Conservation (phyloP, 92 coral and sea anemone genomes). For the Diadumene lineata region DNA sequence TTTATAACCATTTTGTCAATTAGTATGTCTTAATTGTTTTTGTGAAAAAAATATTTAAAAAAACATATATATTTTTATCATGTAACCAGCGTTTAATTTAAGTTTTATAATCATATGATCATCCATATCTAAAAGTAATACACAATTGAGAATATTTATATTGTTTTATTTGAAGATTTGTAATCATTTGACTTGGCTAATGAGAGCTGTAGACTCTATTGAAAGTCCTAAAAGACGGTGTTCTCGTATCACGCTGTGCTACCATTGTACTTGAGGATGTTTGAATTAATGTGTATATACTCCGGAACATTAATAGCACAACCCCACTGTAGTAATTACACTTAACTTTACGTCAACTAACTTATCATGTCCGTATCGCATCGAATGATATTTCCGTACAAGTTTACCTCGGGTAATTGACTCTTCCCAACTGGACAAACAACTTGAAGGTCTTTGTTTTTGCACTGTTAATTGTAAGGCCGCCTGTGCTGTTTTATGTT, state of each 20-base stretch:
- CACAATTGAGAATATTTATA: no score
- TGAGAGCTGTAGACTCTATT: constrained; percentile 13
- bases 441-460: constrained; percentile 6
- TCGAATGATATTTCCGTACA: constrained; percentile 2
- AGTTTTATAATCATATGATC: no score
- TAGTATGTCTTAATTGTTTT: no score
- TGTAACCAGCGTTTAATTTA: no score
- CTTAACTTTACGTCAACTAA: constrained; percentile 16
- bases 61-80: no score
- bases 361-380: constrained; percentile 27
- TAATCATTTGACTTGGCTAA: constrained; percentile 10
- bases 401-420: background rate
- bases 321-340: constrained; percentile 16
- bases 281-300: constrained; percentile 2
- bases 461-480: background rate
- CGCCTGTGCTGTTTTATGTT: constrained; percentile 10
- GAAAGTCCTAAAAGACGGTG: background rate
- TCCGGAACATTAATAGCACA: constrained; percentile 25
- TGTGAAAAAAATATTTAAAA: no score
- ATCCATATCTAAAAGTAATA: no score
- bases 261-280: background rate
- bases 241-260: background rate
- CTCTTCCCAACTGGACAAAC: constrained; percentile 17
- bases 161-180: constrained; percentile 1
- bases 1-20: no score